Base-by-base conservation (phyloP, 2,113 vertebrate species). In the Puffinus mauretanicus region DNA sequence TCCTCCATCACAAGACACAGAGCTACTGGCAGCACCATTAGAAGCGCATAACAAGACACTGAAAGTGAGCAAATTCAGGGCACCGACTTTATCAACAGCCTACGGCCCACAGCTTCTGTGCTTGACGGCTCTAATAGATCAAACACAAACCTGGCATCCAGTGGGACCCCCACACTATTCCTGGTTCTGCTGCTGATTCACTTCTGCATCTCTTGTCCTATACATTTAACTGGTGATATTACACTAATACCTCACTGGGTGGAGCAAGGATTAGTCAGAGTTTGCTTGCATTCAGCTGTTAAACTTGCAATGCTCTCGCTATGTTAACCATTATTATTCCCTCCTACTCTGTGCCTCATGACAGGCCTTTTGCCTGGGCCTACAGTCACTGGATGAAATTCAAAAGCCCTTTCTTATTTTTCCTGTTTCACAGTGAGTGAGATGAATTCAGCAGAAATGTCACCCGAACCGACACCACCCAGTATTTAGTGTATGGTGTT, bases 351-450 rank as follows among this genome's bases (percentile, higher is more conserved):
- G 16, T 10, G 76, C 57, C 77, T 91, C 52, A 38, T 29, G 44
- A 71, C 49, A 86, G 40, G 60, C 3, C 66, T 26, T 83, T 46
- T 49, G 77, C 77, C 81, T 12, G 51, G 38, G 27, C 29, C 69
- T 66, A 47, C 4, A 64, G 65, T 40, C 78, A 18, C 66, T 16
- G 36, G 10, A 34, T 24, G 55, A 60, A 81, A 86, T 67, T 81
- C 51, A 26, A 58, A 92, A 88, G n/a, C 67, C 38, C 52, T 47
- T 71, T 86, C 67, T 42, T 90, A 90, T 83, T 92, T 82, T 81
- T 86, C 60, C 81, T 96, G 77, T 72, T 82, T 38, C 67, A 61
- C 55, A 60, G 77, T 6, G 10, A 66, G 32, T 9, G 36, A 58
- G 69, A 49, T 65, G 36, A 47, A 76, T 69, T 87, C 73, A 61